Evolutionary conservation across 2,888 invertebrate genomes (phyloP).

Genomic region (Rhagium mordax): DNA sequence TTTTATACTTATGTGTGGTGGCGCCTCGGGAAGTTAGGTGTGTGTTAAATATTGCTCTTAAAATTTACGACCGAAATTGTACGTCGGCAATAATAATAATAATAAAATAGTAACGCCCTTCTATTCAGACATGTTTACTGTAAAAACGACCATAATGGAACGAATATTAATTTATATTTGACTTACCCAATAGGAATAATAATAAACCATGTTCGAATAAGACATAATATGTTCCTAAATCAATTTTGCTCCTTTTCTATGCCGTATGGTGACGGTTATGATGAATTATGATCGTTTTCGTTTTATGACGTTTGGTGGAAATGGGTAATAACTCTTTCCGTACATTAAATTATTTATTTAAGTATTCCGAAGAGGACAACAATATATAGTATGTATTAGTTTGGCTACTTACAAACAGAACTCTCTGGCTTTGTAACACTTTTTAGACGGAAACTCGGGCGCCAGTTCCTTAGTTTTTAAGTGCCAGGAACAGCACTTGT

Average conservation of each 20-base stretch:
- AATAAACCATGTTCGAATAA: conserved; percentile 14
- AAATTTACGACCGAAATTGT: neutral
- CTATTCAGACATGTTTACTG: neutral
- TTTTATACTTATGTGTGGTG: too few species aligned
- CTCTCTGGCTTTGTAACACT: too few species aligned
- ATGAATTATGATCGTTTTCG: neutral
- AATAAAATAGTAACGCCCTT: conserved; percentile 5
- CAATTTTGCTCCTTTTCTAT: conserved; percentile 13
- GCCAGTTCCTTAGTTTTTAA: too few species aligned
- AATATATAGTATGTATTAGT: too few species aligned
- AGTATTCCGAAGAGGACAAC: too few species aligned
- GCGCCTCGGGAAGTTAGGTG: neutral
- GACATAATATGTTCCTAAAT: conserved; percentile 21
- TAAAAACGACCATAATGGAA: neutral
- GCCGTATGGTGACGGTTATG: conserved; percentile 4
- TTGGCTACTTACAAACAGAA: too few species aligned
- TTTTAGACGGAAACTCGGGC: too few species aligned
- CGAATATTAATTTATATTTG: conserved; percentile 18
- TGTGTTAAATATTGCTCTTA: neutral
- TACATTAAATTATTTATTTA: too few species aligned
- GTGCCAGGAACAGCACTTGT: too few species aligned
- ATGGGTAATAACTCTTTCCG: neutral
- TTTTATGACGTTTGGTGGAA: conserved; percentile 17
- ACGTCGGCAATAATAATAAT: neutral
- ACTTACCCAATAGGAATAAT: neutral